Evolutionary conservation across 2,797 vertebrate species (phyloP), one percentile per base, ranked within the genome.

Genomic region (Balearica regulorum): DNA sequence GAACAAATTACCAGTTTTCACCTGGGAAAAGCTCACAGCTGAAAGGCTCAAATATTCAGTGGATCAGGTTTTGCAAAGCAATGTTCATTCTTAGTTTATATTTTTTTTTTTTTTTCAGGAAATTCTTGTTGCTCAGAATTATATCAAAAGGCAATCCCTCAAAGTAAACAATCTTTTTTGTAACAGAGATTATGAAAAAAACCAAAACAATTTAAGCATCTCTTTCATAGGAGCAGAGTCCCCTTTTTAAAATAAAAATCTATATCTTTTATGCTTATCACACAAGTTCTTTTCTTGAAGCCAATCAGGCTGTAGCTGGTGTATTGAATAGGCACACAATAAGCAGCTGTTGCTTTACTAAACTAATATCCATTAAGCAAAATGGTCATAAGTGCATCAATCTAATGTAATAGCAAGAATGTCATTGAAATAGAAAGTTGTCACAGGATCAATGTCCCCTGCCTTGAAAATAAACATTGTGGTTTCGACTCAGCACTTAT

Each of bases 1-100:
- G 71, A 95, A 96, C 84, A 97, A 97, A 97, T 94, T 87, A 96
- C 71, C 54, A 29, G 68, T 94, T 97, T 96, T 93, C 91, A 93
- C 68, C 87, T 83, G 88, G 53, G 80, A 82, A 85, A 95, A 83
- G 13, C 68, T 90, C 71, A 48, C 80, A 92, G 64, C 37, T 76
- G 91, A 95, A 95, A 96, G 57, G 39, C 53, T 93, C 53, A 92
- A 83, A 82, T 82, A 94, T 82, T 90, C 54, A 83, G 75, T 21
- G n/a, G 60, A 90, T 91, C 83, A 48, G 54, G 21, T 37, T 91
- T 94, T 94, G 65, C 76, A 92, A 73, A 92, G 58, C 18, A 83
- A 82, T 43, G 13, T 64, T 92, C 54, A 80, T 80, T 94, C 69
- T 93, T 72, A 55, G 20, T 43, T 84, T 78, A 49, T 58, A 11